Percentiles rank a stretch among this genome's conserved stretches.
Conservation (phyloP, 2,888 invertebrate species). For the Cetonia aurata region DNA sequence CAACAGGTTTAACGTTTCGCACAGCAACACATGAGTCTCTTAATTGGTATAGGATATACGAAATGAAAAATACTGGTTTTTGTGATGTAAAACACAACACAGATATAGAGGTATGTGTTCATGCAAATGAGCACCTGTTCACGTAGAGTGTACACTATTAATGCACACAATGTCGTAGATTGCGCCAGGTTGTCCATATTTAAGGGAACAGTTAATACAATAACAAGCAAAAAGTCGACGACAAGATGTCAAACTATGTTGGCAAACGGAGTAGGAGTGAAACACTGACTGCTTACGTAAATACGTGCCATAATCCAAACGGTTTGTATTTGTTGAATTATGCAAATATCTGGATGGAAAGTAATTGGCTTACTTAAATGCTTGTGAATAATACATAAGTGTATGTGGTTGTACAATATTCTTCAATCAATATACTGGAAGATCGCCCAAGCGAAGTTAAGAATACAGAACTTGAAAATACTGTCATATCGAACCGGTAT, state of each 20-base stretch:
- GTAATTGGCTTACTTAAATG: too few relatives aligned
- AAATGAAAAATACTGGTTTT: too few relatives aligned
- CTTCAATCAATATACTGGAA: too few relatives aligned
- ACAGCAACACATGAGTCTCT: too few relatives aligned
- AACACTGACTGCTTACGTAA: conserved; percentile 10
- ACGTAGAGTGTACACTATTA: conserved; percentile 24
- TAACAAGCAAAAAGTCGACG: conserved; percentile 30
- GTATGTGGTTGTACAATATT: too few relatives aligned
- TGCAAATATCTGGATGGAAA: conserved; percentile 14
- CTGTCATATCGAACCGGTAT: too few relatives aligned
- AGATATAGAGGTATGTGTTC: neutral
- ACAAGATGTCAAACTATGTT: conserved; percentile 36
- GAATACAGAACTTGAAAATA: too few relatives aligned
- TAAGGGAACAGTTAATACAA: conserved; percentile 22
- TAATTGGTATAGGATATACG: too few relatives aligned
- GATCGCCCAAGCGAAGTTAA: too few relatives aligned
- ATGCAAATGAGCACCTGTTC: conserved; percentile 31
- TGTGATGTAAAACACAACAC: too few relatives aligned
- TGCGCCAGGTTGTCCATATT: conserved; percentile 27
- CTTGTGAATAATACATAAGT: too few relatives aligned
- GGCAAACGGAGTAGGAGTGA: conserved; percentile 30
- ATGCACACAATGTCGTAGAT: conserved; percentile 27
- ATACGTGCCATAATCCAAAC: conserved; percentile 22
- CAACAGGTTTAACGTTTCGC: too few relatives aligned
- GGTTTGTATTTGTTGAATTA: conserved; percentile 11